phyloP scores from a whole-genome alignment of 2,888 invertebrate species.

The Acrobeloides nanus region DNA sequence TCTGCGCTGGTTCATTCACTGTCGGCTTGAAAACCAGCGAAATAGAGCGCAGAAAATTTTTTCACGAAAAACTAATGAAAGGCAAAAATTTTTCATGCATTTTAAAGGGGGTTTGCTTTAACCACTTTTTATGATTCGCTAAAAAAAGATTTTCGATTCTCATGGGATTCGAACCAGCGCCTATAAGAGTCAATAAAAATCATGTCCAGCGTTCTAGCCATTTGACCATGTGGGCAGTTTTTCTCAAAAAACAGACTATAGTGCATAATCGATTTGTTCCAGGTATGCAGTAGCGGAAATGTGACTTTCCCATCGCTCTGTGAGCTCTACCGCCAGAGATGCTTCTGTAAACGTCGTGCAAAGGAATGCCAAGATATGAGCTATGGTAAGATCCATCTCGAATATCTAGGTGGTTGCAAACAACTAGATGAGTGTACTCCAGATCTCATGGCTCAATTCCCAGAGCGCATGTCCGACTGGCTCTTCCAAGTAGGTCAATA shows the following conservation, averaged over 20 bases:
- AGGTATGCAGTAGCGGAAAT: slow-evolving; percentile 85
- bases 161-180: too few species aligned
- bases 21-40: too few species aligned
- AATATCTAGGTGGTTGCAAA: slow-evolving; percentile 73
- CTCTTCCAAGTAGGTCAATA: slow-evolving; percentile 85
- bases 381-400: slow-evolving; percentile 65
- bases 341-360: slow-evolving; percentile 70
- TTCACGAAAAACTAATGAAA: too few species aligned
- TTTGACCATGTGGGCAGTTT: too few species aligned
- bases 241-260: slow-evolving; percentile 6
- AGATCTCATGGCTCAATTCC: slow-evolving; percentile 86
- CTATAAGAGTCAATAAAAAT: too few species aligned
- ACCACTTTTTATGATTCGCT: too few species aligned
- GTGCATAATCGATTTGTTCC: slow-evolving; percentile 14
- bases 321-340: slow-evolving; percentile 83
- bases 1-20: too few species aligned
- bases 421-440: slow-evolving; percentile 64
- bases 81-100: too few species aligned
- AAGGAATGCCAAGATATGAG: slow-evolving; percentile 37
- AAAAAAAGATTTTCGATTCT: too few species aligned
- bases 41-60: too few species aligned
- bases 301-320: slow-evolving; percentile 91
- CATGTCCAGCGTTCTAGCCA: too few species aligned
- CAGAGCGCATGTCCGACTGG: slow-evolving; percentile 94
- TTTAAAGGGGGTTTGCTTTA: too few species aligned